phyloP scores from a whole-genome alignment of 2,113 vertebrate species.

The Probosciger aterrimus region DNA sequence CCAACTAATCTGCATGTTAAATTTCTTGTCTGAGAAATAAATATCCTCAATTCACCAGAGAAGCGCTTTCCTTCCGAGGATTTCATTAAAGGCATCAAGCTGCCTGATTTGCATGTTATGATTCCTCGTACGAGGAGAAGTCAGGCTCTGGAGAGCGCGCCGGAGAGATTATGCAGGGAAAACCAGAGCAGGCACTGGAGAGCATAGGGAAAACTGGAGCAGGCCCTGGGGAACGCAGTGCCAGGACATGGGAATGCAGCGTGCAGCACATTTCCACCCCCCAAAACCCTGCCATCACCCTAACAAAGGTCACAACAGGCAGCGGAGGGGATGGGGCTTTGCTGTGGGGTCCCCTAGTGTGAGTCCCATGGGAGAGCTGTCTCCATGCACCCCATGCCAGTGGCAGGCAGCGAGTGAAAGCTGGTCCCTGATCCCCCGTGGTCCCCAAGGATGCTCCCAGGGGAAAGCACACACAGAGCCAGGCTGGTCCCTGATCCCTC shows the following conservation, averaged over 20 bases:
- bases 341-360: fast-evolving
- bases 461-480: not conserved
- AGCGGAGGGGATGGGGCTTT: fast-evolving
- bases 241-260: not conserved
- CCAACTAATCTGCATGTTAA: slow-evolving; percentile 74
- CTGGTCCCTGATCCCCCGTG: not conserved
- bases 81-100: slow-evolving; percentile 51
- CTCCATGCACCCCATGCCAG: fast-evolving
- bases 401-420: not conserved
- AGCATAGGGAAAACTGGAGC: not conserved
- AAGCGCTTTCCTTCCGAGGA: slow-evolving; percentile 32
- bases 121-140: not conserved
- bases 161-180: not conserved
- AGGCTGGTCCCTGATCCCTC: not conserved
- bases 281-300: not conserved
- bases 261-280: fast-evolving
- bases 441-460: not conserved
- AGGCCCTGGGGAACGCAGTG: not conserved
- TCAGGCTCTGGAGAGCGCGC: not conserved
- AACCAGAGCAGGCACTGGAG: not conserved
- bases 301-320: not conserved
- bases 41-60: slow-evolving; percentile 63
- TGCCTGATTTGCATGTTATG: slow-evolving; percentile 39
- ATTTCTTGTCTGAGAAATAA: slow-evolving; percentile 70
- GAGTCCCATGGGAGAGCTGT: fast-evolving